phyloP scores from a whole-genome alignment of 2,888 invertebrate species.

The Dolichomitus sp. region DNA sequence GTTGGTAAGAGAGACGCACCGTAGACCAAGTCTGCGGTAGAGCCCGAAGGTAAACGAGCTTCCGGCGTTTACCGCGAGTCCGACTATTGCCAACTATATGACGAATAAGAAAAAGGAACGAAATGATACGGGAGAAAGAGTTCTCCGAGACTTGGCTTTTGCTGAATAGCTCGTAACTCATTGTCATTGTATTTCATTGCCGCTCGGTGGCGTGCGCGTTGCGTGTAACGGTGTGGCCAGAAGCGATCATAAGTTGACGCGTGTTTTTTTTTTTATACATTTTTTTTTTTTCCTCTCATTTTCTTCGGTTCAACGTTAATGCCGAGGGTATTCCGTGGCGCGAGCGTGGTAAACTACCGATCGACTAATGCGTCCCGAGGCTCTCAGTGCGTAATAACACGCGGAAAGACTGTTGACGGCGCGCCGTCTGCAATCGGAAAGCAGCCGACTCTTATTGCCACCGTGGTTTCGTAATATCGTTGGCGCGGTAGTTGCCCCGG shows the following conservation, averaged over 20 bases:
- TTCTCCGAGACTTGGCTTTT: slow-evolving; percentile 66
- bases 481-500: slow-evolving; percentile 48
- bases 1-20: slow-evolving; percentile 66
- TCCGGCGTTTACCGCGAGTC: slow-evolving; percentile 74
- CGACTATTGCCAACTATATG: slow-evolving; percentile 18
- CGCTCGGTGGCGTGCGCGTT: not conserved
- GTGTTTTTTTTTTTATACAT: slow-evolving; percentile 13
- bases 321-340: slow-evolving; percentile 30
- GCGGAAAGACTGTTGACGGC: slow-evolving; percentile 48
- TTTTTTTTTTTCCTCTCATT: slow-evolving; percentile 7
- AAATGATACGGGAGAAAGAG: slow-evolving; percentile 10
- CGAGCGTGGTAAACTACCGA: slow-evolving; percentile 62
- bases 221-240: slow-evolving; percentile 80
- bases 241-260: slow-evolving; percentile 53
- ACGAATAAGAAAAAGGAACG: slow-evolving; percentile 11
- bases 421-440: slow-evolving; percentile 7
- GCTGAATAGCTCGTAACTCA: slow-evolving; percentile 80
- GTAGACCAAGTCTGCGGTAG: slow-evolving; percentile 69
- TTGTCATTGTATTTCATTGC: slow-evolving; percentile 81
- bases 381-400: slow-evolving; percentile 62
- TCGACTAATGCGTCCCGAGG: slow-evolving; percentile 63
- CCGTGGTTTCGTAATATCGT: slow-evolving; percentile 61
- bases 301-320: slow-evolving; percentile 50
- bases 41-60: slow-evolving; percentile 71
- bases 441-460: slow-evolving; percentile 31